Percentiles rank a stretch among this genome's conserved stretches.
These are phyloP conservation scores for Macaria liturata DNA, from an alignment of 2,888 invertebrate genomes.

Conservation along the genomic window DNA sequence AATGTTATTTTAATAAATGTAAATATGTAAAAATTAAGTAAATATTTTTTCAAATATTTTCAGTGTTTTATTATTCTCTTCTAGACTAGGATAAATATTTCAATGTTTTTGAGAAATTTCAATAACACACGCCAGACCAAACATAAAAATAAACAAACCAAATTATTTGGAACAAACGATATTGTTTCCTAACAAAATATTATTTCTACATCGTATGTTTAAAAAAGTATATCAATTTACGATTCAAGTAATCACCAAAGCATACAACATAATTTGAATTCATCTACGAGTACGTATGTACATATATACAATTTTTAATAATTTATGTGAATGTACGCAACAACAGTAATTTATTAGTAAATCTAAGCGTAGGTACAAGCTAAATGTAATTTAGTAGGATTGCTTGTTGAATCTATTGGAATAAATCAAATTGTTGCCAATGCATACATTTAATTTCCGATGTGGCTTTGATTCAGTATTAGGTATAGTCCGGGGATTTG, in stretches of 20 bases:
- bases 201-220: neutral
- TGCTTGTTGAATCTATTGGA: constrained; percentile 42
- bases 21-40: constrained; percentile 75
- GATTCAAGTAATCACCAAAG: too few species aligned
- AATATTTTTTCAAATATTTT: constrained; percentile 68
- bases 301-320: neutral
- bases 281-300: neutral
- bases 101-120: too few species aligned
- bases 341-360: too few species aligned
- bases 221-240: neutral
- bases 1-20: constrained; percentile 42
- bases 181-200: too few species aligned
- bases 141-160: too few species aligned
- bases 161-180: too few species aligned
- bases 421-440: constrained; percentile 61
- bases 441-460: constrained; percentile 67
- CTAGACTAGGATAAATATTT: too few species aligned
- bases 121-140: too few species aligned
- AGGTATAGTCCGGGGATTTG: constrained; percentile 46
- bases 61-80: constrained; percentile 29
- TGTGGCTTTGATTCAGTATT: constrained; percentile 52
- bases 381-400: constrained; percentile 33
- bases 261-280: too few species aligned
- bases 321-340: neutral
- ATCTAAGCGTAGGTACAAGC: neutral